Percentiles rank a stretch among this genome's conserved stretches.
Conservation (phyloP, 2,113 vertebrate genomes). For the Rhabdomys dilectus region DNA sequence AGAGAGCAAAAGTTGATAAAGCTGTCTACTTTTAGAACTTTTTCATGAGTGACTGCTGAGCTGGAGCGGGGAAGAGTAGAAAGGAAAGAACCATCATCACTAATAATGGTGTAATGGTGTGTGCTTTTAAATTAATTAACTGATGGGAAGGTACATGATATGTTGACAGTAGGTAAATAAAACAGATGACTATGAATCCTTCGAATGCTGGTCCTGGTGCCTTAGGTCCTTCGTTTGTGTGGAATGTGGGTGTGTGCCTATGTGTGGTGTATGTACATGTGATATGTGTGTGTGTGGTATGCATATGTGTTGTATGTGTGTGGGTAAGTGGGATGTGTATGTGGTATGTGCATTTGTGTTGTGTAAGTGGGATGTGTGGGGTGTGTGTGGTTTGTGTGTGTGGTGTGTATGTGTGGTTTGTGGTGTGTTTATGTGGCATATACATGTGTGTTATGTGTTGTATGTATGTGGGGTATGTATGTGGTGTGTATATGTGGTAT, state of each 20-base stretch:
- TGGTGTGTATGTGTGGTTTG: not conserved
- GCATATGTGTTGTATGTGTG: no score
- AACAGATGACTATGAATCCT: not conserved
- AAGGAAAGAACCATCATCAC: not conserved
- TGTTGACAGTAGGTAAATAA: not conserved
- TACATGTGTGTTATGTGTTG: not conserved
- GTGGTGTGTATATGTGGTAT: not conserved
- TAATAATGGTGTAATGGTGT: not conserved
- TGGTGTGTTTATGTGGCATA: not conserved
- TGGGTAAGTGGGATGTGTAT: not conserved
- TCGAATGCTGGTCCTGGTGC: not conserved
- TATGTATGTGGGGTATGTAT: not conserved
- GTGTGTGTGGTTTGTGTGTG: not conserved
- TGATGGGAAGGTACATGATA: not conserved
- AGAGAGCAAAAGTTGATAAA: not conserved
- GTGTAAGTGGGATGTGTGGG: not conserved
- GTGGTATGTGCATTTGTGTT: not conserved
- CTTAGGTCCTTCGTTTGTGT: not conserved
- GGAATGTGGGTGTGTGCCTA: not conserved
- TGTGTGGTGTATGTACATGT: not conserved
- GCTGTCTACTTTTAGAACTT: not conserved
- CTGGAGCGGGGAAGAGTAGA: not conserved
- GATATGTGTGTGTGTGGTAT: not conserved
- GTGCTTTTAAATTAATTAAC: not conserved
- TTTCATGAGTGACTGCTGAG: not conserved